Evolutionary conservation across 2,113 vertebrate species (phyloP).

Genomic region (Macquaria ambigua): DNA sequence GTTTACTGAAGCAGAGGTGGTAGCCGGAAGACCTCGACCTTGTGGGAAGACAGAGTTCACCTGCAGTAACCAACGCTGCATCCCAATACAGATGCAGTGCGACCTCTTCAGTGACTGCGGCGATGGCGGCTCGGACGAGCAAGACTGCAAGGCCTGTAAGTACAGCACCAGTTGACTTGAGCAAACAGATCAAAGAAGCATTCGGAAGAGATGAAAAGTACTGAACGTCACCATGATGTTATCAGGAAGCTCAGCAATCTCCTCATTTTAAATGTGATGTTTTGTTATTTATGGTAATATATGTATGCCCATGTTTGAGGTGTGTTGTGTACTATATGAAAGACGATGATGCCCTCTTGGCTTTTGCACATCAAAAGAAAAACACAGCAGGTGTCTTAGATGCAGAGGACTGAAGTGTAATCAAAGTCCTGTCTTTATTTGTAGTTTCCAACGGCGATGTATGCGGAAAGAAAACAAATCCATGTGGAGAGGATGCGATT

Average conservation of each 20-base stretch:
- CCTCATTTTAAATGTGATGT: constrained; percentile 49
- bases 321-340: constrained; percentile 48
- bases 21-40: constrained; percentile 86
- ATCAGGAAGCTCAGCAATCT: constrained; percentile 23
- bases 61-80: constrained; percentile 91
- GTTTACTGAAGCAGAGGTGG: constrained; percentile 83
- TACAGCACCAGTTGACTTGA: constrained; percentile 38
- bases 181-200: constrained; percentile 45
- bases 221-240: constrained; percentile 13
- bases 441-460: constrained; percentile 89
- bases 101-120: constrained; percentile 95
- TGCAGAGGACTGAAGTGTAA: constrained; percentile 43
- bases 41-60: constrained; percentile 96
- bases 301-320: constrained; percentile 59
- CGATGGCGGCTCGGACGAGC: constrained; percentile 94
- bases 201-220: constrained; percentile 53
- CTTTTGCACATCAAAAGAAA: constrained; percentile 71
- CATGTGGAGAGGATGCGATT: constrained; percentile 94
- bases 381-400: constrained; percentile 65
- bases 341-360: constrained; percentile 53
- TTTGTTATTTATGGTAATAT: constrained; percentile 75
- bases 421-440: constrained; percentile 75
- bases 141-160: constrained; percentile 93
- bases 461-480: constrained; percentile 92
- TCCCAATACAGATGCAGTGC: constrained; percentile 92